These are phyloP conservation scores for Poecile montanus DNA, from an alignment of 2,797 vertebrate species.

Conservation along the genomic window DNA sequence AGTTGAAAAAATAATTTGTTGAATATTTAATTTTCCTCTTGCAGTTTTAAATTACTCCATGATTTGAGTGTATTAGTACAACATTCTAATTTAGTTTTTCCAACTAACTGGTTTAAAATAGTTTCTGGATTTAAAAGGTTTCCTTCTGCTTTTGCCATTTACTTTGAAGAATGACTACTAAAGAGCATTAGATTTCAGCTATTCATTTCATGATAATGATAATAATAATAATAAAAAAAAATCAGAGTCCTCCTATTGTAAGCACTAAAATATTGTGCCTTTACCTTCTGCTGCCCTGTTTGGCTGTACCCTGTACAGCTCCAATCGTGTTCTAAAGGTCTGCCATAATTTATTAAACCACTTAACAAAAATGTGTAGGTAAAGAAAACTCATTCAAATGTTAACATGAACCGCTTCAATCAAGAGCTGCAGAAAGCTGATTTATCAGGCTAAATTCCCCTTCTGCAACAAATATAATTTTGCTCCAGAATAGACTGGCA, in stretches of 20 bases:
- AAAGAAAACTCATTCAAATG: not conserved
- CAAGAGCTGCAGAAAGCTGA: not conserved
- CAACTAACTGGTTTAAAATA: not conserved
- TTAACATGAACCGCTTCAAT: not conserved
- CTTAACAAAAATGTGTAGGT: conserved; percentile 8
- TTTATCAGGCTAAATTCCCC: conserved; percentile 10
- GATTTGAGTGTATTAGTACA: not conserved
- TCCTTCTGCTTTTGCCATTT: not conserved
- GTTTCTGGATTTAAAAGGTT: not conserved
- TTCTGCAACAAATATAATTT: not conserved
- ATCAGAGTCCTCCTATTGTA: not conserved
- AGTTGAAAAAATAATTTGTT: not conserved
- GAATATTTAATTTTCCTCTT: conserved; percentile 1
- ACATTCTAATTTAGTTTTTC: not conserved
- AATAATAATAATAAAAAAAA: not conserved
- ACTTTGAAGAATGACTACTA: not conserved
- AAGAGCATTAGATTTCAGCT: not conserved
- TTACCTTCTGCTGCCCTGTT: not conserved
- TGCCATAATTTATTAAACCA: conserved; percentile 40
- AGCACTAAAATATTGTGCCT: not conserved
- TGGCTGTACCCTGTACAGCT: not conserved
- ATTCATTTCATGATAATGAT: not conserved
- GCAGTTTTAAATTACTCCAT: not conserved
- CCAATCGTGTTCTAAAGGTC: not conserved
- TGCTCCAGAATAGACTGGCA: not conserved